Evolutionary conservation across 2,888 invertebrate genomes (phyloP), one percentile per base, ranked within the genome.

Genomic region (Dicyrtoma fusca): DNA sequence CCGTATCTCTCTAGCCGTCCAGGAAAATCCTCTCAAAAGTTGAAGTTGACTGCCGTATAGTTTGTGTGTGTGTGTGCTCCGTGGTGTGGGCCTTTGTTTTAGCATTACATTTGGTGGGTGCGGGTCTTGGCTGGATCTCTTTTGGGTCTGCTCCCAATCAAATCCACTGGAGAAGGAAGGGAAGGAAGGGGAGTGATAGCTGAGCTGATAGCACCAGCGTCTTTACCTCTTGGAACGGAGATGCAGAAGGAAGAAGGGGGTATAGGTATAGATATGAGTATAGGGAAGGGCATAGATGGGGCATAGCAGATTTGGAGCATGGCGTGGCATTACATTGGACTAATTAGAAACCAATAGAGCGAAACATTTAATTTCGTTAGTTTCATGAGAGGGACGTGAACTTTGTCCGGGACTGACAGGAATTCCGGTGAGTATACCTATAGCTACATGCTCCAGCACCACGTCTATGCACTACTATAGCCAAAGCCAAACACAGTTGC

Each of bases 341-440:
- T 69, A 69, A 69, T 69, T 69, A 69, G 69, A 69, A 69, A 69
- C 69, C 69, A 69, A 69, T 69, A 69, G 69, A 69, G 69, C 69
- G 69, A 69, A 69, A 69, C 69, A 69, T 69, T 69, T 69, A 69
- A 69, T 69, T 69, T 64, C 34, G 34, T 34, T 65, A 65, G 45
- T 51, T 65, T 65, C 42, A 42, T 44, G 57, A 34, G 23, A 42
- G 42, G 34, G 34, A 53, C 51, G 49, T 65, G 49, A 65, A 65
- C 65, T 65, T 65, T 49, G 65, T 23, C 51, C 65, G 26, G 26
- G 61, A 66, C 66, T 72, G 72, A 55, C 72, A 71, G 72, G 72
- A 72, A 72, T 65, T 66, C 65, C 72, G 72, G 65, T 59, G 72
- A 72, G 72, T 44, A 23, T 21, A 23, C 45, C 10, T 44, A 17